These are phyloP conservation scores for Drosophila ustulata DNA, from an alignment of 2,888 invertebrate genomes.

Conservation along the genomic window DNA sequence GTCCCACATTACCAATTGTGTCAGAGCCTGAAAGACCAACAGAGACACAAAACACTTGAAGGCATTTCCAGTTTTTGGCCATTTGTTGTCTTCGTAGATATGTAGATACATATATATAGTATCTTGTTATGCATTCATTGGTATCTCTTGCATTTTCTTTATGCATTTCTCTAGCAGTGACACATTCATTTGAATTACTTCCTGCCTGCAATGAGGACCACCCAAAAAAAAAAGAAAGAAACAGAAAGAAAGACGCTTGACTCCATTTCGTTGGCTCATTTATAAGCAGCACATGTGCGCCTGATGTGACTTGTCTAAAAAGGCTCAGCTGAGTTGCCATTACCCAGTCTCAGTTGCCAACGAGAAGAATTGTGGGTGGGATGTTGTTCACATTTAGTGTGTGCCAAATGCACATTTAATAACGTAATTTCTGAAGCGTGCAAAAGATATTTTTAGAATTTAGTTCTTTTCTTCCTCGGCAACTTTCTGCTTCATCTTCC, in stretches of 20 bases:
- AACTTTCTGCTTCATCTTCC: conserved; percentile 74
- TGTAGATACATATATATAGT: conserved; percentile 5
- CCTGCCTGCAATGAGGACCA: conserved; percentile 52
- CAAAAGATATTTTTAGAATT: conserved; percentile 79
- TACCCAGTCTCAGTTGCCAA: conserved; percentile 32
- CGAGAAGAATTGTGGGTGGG: neutral
- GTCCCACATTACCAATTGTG: conserved; percentile 40
- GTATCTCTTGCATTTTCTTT: conserved; percentile 50
- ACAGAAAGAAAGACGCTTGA: conserved; percentile 36
- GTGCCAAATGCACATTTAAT: conserved; percentile 81
- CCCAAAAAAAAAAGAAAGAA: conserved; percentile 15
- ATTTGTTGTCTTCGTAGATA: conserved; percentile 41
- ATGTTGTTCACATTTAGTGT: conserved; percentile 71
- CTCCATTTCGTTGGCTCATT: conserved; percentile 65
- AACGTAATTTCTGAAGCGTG: conserved; percentile 81
- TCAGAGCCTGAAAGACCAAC: conserved; percentile 10
- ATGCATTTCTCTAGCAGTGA: conserved; percentile 58
- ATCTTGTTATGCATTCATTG: conserved; percentile 39
- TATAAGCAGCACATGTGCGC: conserved; percentile 73
- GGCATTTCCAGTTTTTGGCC: conserved; percentile 29
- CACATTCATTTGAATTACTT: conserved; percentile 75
- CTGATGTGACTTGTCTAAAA: conserved; percentile 61
- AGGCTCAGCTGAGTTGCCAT: conserved; percentile 56
- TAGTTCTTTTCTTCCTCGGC: conserved; percentile 56
- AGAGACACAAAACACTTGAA: neutral